These are phyloP conservation scores for Archivesica marissinica DNA, from an alignment of 1,140 invertebrate species.

Conservation along the genomic window DNA sequence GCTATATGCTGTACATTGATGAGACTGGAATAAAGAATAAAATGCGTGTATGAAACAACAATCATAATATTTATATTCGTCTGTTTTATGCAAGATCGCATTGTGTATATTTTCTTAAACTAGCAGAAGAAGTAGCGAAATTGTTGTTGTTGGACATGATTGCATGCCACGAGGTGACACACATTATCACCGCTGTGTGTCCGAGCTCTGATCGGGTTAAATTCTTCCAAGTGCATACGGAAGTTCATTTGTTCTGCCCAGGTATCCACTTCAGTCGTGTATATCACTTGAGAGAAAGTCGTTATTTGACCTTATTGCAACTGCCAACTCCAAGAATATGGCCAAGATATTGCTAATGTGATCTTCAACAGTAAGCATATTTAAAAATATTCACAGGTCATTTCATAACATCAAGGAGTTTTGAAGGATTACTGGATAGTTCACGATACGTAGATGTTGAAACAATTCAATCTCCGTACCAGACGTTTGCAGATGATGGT, in stretches of 20 bases:
- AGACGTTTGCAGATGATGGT: constrained; percentile 25
- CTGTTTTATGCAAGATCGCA: too few species aligned
- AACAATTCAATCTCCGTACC: constrained; percentile 29
- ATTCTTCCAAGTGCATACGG: background rate
- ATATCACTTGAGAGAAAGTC: background rate
- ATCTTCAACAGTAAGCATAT: background rate
- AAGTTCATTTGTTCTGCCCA: background rate
- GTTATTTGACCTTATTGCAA: background rate
- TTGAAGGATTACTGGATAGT: constrained; percentile 6
- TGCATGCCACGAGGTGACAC: too few species aligned
- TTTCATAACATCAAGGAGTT: constrained; percentile 43
- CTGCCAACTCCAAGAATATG: background rate
- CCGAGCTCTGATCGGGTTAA: background rate
- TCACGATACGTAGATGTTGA: constrained; percentile 32
- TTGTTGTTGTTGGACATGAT: too few species aligned
- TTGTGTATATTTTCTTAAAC: too few species aligned
- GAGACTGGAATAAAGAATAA: too few species aligned
- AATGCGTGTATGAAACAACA: too few species aligned
- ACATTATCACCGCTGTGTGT: too few species aligned
- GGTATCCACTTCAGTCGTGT: background rate
- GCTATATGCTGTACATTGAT: too few species aligned
- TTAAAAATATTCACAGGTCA: background rate
- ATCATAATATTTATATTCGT: too few species aligned
- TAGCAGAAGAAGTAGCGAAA: too few species aligned
- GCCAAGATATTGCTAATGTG: background rate